A percentile compares a stretch with the other conserved stretches of the same genome.
These are phyloP conservation scores for Nymphalis polychloros DNA, from an alignment of 2,888 invertebrate species.

Conservation along the genomic window DNA sequence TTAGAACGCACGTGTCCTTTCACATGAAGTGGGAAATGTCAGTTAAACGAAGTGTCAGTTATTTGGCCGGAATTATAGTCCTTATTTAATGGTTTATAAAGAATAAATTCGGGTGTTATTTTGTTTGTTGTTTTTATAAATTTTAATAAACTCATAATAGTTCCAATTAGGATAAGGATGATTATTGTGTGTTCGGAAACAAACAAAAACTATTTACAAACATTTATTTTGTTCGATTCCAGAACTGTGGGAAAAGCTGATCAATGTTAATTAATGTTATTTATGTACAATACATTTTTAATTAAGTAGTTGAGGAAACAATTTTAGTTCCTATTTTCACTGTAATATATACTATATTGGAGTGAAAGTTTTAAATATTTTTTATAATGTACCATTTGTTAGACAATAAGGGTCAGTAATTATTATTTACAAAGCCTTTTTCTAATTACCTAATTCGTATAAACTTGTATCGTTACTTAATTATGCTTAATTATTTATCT, in stretches of 20 bases:
- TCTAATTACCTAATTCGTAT: slow-evolving; percentile 7
- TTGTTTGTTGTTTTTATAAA: not conserved
- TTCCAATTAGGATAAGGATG: too few relatives aligned
- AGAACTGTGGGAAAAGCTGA: too few relatives aligned
- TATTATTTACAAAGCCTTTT: not conserved
- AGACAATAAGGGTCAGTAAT: not conserved
- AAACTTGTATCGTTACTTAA: not conserved
- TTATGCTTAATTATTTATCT: not conserved
- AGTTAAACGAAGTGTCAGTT: not conserved
- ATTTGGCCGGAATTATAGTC: not conserved
- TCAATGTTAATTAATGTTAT: too few relatives aligned
- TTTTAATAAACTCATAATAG: not conserved
- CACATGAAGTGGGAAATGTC: not conserved
- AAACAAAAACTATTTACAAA: too few relatives aligned
- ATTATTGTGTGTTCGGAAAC: too few relatives aligned
- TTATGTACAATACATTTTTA: too few relatives aligned
- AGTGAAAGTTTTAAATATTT: too few relatives aligned
- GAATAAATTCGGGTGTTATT: not conserved
- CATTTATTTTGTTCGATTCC: too few relatives aligned
- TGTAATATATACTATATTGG: too few relatives aligned
- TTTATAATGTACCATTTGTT: too few relatives aligned
- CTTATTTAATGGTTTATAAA: not conserved
- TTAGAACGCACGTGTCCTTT: slow-evolving; percentile 13
- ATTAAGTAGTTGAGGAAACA: too few relatives aligned
- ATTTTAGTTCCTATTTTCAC: too few relatives aligned